phyloP scores from a whole-genome alignment of 1,140 invertebrate species.

The Lerema accius region DNA sequence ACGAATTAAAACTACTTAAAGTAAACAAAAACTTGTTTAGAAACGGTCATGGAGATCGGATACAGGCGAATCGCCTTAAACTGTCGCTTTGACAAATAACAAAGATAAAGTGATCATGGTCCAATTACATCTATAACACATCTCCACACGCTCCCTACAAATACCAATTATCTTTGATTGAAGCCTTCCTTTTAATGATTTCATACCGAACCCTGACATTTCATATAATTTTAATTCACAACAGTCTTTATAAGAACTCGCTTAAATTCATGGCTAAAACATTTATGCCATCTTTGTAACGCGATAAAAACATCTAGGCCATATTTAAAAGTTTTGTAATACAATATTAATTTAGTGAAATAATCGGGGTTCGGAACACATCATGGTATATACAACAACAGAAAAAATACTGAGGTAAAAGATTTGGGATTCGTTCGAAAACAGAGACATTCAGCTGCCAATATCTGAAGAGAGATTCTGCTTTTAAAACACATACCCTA shows the following conservation, averaged over 20 bases:
- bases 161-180: too few species aligned
- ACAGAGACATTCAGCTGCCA: not conserved
- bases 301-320: not conserved
- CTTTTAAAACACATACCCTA: not conserved
- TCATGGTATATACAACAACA: slow-evolving; percentile 42
- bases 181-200: too few species aligned
- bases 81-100: slow-evolving; percentile 1
- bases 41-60: slow-evolving; percentile 15
- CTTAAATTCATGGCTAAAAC: not conserved
- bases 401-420: slow-evolving; percentile 57
- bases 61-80: slow-evolving; percentile 12
- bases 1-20: slow-evolving; percentile 3
- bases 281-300: not conserved
- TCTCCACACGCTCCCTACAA: too few species aligned
- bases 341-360: not conserved
- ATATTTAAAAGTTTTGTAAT: not conserved
- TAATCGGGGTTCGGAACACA: slow-evolving; percentile 57
- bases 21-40: slow-evolving; percentile 6
- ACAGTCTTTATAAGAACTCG: not conserved
- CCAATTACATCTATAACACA: too few species aligned
- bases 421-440: not conserved
- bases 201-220: not conserved
- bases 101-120: too few species aligned
- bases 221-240: not conserved
- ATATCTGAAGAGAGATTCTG: not conserved